Evolutionary conservation across 2,888 invertebrate species (phyloP).

Genomic region (Callosobruchus maculatus): DNA sequence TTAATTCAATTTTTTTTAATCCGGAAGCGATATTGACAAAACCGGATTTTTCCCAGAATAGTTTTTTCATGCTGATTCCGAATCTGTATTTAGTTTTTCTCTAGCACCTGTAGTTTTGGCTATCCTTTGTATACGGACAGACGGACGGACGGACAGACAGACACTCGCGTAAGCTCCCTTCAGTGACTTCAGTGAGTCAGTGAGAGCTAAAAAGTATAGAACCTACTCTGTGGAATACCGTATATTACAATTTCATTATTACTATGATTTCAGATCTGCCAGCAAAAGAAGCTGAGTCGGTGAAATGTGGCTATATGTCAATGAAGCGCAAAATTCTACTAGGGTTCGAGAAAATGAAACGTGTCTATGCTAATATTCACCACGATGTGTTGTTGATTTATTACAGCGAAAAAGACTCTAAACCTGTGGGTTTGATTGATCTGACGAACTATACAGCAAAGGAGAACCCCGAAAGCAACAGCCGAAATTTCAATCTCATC

Average conservation of each 20-base stretch:
- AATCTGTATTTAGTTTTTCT: no score
- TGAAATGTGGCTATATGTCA: constrained; percentile 30
- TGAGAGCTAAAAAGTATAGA: no score
- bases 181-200: no score
- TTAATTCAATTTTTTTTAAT: no score
- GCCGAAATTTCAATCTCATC: background rate
- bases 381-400: constrained; percentile 34
- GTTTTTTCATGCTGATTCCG: no score
- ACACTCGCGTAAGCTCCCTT: no score
- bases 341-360: constrained; percentile 28
- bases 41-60: no score
- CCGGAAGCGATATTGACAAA: no score
- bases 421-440: constrained; percentile 30
- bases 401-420: constrained; percentile 27
- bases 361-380: constrained; percentile 31
- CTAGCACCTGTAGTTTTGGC: no score
- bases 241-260: background rate
- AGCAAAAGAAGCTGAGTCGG: constrained; percentile 24
- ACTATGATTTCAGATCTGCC: constrained; percentile 26
- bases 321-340: constrained; percentile 31
- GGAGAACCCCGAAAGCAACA: constrained; percentile 13
- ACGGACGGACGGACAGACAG: no score
- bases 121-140: no score
- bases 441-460: constrained; percentile 29
- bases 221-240: no score